Percentiles rank a stretch among this genome's conserved stretches.
Conservation (phyloP, 2,797 vertebrate species). For the Brachyalestes nurse region DNA sequence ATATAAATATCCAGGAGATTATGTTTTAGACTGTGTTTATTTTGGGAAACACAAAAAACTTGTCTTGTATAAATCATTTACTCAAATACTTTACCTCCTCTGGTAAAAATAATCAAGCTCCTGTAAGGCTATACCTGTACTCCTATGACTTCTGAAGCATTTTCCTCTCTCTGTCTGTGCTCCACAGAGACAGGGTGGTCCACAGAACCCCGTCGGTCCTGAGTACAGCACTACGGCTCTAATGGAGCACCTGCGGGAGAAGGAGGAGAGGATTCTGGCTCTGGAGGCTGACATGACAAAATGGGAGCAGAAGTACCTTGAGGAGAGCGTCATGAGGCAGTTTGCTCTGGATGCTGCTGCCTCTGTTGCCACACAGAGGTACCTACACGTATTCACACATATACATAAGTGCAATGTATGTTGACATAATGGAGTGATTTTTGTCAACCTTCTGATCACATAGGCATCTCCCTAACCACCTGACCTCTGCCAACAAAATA, state of each 20-base stretch:
- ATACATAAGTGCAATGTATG: too few relatives aligned
- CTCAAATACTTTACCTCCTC: neutral
- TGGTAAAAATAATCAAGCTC: neutral
- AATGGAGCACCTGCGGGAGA: constrained; percentile 96
- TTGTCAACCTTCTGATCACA: too few relatives aligned
- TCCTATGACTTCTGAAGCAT: neutral
- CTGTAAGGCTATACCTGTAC: too few relatives aligned
- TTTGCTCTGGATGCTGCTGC: constrained; percentile 96
- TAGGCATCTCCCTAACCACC: too few relatives aligned
- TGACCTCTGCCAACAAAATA: too few relatives aligned
- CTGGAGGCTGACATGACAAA: constrained; percentile 99
- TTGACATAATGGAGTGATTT: too few relatives aligned
- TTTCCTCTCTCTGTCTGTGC: neutral
- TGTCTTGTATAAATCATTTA: too few relatives aligned
- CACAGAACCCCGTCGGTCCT: constrained; percentile 73
- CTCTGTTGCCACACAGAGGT: constrained; percentile 95
- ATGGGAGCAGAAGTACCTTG: constrained; percentile 98
- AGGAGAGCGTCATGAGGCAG: constrained; percentile 98
- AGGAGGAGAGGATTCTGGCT: constrained; percentile 94
- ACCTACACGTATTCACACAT: neutral
- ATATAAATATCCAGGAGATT: neutral
- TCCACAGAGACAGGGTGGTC: constrained; percentile 86
- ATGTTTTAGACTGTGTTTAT: neutral
- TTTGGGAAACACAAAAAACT: neutral
- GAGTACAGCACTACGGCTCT: constrained; percentile 89